Evolutionary conservation across 2,888 invertebrate species (phyloP).

Genomic region (Lithophane semibrunnea): DNA sequence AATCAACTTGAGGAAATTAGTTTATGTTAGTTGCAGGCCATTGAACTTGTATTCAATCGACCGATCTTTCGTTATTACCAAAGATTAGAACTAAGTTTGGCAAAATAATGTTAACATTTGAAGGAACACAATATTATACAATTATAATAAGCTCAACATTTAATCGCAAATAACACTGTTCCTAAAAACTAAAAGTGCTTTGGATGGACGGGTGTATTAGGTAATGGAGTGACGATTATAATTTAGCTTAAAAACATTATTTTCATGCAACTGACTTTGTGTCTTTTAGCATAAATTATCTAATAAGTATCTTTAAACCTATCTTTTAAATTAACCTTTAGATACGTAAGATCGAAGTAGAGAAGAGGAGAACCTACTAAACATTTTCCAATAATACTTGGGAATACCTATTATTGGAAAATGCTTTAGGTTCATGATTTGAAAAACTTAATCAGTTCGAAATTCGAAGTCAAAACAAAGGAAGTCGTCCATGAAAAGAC

Average conservation of each 20-base stretch:
- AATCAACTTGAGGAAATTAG: conserved; percentile 8
- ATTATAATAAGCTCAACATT: neutral
- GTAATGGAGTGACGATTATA: neutral
- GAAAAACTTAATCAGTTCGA: too few relatives aligned
- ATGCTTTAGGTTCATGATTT: too few relatives aligned
- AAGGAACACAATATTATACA: too few relatives aligned
- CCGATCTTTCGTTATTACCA: neutral
- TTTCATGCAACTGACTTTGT: neutral
- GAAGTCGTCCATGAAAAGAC: neutral
- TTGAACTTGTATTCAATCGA: conserved; percentile 24
- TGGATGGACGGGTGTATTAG: neutral
- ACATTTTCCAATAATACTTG: neutral
- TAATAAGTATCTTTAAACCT: neutral
- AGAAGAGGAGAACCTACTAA: neutral
- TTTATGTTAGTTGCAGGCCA: neutral
- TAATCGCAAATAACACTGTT: neutral
- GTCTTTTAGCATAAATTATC: neutral
- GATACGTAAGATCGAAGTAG: neutral
- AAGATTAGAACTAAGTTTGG: neutral
- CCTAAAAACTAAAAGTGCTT: neutral
- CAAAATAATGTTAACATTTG: neutral
- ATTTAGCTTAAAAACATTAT: neutral
- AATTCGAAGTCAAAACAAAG: neutral
- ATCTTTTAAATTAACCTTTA: neutral
- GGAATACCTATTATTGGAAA: neutral